These are phyloP conservation scores for Sander lucioperca DNA, from an alignment of 2,113 vertebrate genomes.

Conservation along the genomic window DNA sequence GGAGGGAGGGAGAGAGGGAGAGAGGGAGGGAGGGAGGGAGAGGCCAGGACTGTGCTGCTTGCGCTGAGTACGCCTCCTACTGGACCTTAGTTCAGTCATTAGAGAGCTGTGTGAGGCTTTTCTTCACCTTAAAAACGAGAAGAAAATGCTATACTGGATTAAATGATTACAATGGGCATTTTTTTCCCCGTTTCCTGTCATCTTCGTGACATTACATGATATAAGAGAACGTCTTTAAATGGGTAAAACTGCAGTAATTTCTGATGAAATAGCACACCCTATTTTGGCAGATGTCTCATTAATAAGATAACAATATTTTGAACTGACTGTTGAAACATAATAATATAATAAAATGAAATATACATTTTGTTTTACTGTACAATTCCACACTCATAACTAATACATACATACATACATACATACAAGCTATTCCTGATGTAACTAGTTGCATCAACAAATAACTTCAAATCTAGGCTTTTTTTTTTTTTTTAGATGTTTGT, in stretches of 20 bases:
- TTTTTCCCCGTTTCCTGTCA: no score
- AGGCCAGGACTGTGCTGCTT: conserved; percentile 56
- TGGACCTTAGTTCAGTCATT: conserved; percentile 60
- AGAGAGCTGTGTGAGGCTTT: conserved; percentile 29
- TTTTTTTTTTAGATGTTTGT: neutral
- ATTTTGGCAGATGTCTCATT: neutral
- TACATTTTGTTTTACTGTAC: neutral
- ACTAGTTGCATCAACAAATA: neutral
- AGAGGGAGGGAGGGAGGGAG: conserved; percentile 54
- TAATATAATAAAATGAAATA: no score
- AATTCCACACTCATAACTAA: neutral
- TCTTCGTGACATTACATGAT: no score
- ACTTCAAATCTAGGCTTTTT: no score
- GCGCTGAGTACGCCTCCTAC: conserved; percentile 77
- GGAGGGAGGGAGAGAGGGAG: conserved; percentile 53
- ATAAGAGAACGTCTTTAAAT: neutral
- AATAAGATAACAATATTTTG: neutral
- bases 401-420: no score
- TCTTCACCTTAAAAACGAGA: no score
- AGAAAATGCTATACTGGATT: no score
- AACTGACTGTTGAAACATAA: neutral
- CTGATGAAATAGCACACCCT: neutral
- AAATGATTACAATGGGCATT: no score
- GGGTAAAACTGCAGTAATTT: neutral
- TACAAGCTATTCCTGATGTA: neutral